A percentile compares a stretch with the other conserved stretches of the same genome.
These are phyloP conservation scores for Ascaphus truei DNA, from an alignment of 2,113 vertebrate genomes.

Conservation along the genomic window DNA sequence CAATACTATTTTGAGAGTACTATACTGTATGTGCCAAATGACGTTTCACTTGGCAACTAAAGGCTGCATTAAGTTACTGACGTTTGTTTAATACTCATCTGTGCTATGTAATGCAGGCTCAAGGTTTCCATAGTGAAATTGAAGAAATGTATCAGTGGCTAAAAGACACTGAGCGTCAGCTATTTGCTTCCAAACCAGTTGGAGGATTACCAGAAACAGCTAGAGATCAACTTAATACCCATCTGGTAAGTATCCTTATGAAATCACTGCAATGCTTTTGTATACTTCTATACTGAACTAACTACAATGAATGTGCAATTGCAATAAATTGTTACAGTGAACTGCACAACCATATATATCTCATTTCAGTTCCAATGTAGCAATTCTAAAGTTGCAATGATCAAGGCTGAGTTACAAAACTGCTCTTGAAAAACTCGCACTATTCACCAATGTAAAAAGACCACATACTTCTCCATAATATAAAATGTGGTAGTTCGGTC, in stretches of 20 bases:
- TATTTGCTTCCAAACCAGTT: constrained; percentile 91
- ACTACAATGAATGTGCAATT: constrained; percentile 14
- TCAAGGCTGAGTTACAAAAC: too few species aligned
- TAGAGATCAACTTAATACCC: constrained; percentile 89
- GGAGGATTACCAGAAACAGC: constrained; percentile 98
- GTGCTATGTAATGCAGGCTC: constrained; percentile 75
- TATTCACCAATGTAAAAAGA: too few species aligned
- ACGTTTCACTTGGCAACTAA: too few species aligned
- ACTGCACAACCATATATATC: too few species aligned
- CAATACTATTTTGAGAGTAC: too few species aligned
- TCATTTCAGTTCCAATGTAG: background rate
- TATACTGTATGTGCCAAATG: too few species aligned
- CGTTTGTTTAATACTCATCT: constrained; percentile 20
- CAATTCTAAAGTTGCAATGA: too few species aligned
- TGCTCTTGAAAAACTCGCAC: too few species aligned
- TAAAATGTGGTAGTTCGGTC: too few species aligned
- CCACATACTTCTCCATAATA: too few species aligned
- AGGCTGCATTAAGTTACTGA: background rate
- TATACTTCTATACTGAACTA: constrained; percentile 37
- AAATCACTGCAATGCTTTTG: constrained; percentile 28
- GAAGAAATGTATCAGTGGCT: constrained; percentile 97
- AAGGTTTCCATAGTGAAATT: constrained; percentile 97
- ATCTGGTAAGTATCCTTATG: constrained; percentile 83
- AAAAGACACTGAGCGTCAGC: constrained; percentile 93
- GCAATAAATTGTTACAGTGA: too few species aligned